Evolutionary conservation across 2,113 vertebrate species (phyloP), one percentile per base, ranked within the genome.

Genomic region (Ancistrus triradiatus): DNA sequence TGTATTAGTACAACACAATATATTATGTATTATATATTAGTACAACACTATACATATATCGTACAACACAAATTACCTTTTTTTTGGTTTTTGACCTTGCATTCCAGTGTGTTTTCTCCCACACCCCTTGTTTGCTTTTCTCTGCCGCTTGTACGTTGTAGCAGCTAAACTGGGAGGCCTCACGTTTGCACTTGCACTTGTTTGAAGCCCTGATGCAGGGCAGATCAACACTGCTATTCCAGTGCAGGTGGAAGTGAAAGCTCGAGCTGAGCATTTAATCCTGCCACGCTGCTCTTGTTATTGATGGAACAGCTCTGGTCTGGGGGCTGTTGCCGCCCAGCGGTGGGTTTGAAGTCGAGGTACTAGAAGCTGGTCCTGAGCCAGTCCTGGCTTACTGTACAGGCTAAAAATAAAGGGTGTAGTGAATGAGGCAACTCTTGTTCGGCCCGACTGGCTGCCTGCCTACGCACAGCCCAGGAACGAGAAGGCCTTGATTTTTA

Each of bases 281-380:
- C 51, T 43, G 40, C 47, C 53, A 22, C 40, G 21, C n/a, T 35
- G 22, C 46, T 55, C 33, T 51, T 69, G 31, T 61, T 72, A 28
- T 47, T 37, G 33, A 6, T 28, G 53, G 38, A 35, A 42, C 21
- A 10, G n/a, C 17, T 22, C 58, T 31, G 28, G 61, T 65, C 37
- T 48, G 49, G 35, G 59, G 71, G 61, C 61, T 69, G 71, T 61
- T 21, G 44, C 50, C 56, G 31, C 66, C 70, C 59, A 63, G 64
- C 25, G 55, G 55, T 50, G 21, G 22, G 61, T 59, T 61, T 65
- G 47, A 69, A 64, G 68, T 56, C 59, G 92, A 98, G 91, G 93
- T 98, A 83, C 89, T 89, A 59, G 9, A 42, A 77, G 77, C 83
- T 86, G 83, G 80, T 81, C 71, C 58, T 57, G 66, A 76, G 83